Evolutionary conservation across 2,113 vertebrate genomes (phyloP).

Genomic region (Oncorhynchus masou): DNA sequence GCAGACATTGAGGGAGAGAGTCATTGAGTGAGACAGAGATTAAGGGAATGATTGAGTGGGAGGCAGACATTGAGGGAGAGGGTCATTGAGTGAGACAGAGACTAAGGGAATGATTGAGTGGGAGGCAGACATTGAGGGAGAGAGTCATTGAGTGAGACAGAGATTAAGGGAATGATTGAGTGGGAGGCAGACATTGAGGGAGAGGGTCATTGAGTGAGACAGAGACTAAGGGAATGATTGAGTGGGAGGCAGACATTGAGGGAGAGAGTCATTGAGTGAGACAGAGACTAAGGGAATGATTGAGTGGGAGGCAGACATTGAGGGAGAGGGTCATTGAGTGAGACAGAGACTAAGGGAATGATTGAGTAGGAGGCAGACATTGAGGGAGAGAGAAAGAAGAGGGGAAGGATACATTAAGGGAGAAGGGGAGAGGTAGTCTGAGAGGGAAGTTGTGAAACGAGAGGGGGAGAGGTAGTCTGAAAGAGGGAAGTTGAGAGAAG

Average conservation of each 20-base stretch:
- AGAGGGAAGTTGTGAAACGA: constrained; percentile 23
- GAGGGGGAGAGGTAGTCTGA: constrained; percentile 8
- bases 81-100: too few relatives aligned
- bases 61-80: too few relatives aligned
- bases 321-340: background rate
- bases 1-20: too few relatives aligned
- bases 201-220: constrained; percentile 24
- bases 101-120: constrained; percentile 22
- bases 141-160: background rate
- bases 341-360: too few relatives aligned
- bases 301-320: constrained; percentile 6
- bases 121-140: constrained; percentile 26
- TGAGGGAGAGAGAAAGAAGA: constrained; percentile 3
- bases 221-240: constrained; percentile 1
- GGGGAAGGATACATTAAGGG: background rate
- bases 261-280: background rate
- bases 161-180: background rate
- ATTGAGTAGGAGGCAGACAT: too few relatives aligned
- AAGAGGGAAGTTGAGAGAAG: constrained; percentile 25
- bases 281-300: constrained; percentile 2
- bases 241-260: constrained; percentile 1
- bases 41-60: too few relatives aligned
- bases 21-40: too few relatives aligned
- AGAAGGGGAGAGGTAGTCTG: constrained; percentile 9
- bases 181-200: constrained; percentile 7